phyloP scores from a whole-genome alignment of 2,888 invertebrate genomes.

The Hirtodrosophila cameraria region DNA sequence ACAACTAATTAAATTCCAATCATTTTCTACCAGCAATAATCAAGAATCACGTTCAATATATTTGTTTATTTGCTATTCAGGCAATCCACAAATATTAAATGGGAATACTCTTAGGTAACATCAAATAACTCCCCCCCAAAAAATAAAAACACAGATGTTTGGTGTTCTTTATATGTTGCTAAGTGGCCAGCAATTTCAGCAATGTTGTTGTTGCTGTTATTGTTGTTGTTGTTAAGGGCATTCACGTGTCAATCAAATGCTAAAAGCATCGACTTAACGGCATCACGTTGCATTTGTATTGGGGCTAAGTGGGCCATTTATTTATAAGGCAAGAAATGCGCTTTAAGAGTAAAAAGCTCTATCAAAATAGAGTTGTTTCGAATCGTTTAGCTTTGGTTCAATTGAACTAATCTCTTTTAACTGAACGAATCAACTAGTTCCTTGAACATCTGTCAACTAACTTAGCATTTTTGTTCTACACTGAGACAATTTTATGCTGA shows the following conservation, averaged over 20 bases:
- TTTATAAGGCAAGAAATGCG: conserved; percentile 47
- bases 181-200: conserved; percentile 50
- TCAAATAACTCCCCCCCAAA: too few relatives aligned
- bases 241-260: conserved; percentile 69
- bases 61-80: too few relatives aligned
- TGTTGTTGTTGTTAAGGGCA: conserved; percentile 27
- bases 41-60: too few relatives aligned
- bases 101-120: not conserved
- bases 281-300: conserved; percentile 59
- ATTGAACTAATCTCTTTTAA: too few relatives aligned
- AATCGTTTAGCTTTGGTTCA: too few relatives aligned
- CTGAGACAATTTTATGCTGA: too few relatives aligned
- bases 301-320: conserved; percentile 57
- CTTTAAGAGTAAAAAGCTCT: too few relatives aligned
- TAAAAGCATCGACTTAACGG: conserved; percentile 66
- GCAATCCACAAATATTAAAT: not conserved
- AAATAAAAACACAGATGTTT: not conserved
- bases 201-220: conserved; percentile 24
- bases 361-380: too few relatives aligned
- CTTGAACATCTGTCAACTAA: too few relatives aligned
- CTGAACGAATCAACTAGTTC: too few relatives aligned
- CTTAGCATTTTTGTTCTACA: too few relatives aligned
- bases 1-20: conserved; percentile 5
- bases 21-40: too few relatives aligned
- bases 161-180: conserved; percentile 50